phyloP scores from a whole-genome alignment of 2,888 invertebrate genomes.

The Luperina nickerlii region DNA sequence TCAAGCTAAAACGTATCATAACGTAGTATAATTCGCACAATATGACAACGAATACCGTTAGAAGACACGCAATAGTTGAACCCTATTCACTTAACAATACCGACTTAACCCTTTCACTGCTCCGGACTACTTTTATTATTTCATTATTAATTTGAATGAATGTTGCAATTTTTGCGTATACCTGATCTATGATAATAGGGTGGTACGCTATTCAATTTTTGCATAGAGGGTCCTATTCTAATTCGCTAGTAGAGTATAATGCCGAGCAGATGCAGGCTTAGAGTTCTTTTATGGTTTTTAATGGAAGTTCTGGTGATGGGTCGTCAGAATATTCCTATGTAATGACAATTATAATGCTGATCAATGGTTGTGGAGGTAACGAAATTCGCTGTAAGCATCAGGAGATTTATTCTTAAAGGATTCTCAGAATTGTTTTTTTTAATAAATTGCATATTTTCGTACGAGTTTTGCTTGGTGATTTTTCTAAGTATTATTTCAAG shows the following conservation, averaged over 20 bases:
- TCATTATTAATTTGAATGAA: slow-evolving; percentile 89
- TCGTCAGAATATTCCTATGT: slow-evolving; percentile 14
- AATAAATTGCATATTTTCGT: not conserved
- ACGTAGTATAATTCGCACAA: slow-evolving; percentile 58
- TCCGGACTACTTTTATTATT: slow-evolving; percentile 85
- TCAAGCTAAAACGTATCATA: slow-evolving; percentile 52
- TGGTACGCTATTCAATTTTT: slow-evolving; percentile 85
- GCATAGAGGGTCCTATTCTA: slow-evolving; percentile 84
- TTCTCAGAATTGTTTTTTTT: not conserved
- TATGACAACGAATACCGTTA: slow-evolving; percentile 62
- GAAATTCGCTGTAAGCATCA: not conserved
- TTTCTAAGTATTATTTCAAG: not conserved
- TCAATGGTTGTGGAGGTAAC: not conserved
- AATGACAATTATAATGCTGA: slow-evolving; percentile 8
- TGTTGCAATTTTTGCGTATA: slow-evolving; percentile 89
- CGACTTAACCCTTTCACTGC: slow-evolving; percentile 83
- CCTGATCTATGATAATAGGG: slow-evolving; percentile 87
- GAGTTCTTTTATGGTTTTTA: slow-evolving; percentile 60
- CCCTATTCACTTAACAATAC: slow-evolving; percentile 71
- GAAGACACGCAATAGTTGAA: slow-evolving; percentile 61
- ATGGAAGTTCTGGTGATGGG: slow-evolving; percentile 48
- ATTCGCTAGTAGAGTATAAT: slow-evolving; percentile 77
- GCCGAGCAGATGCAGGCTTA: slow-evolving; percentile 72
- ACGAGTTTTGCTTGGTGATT: not conserved
- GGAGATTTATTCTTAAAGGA: no score